A percentile compares a stretch with the other conserved stretches of the same genome.
Conservation (phyloP, 2,797 vertebrate species). For the Tokudaia tokunoshimensis region DNA sequence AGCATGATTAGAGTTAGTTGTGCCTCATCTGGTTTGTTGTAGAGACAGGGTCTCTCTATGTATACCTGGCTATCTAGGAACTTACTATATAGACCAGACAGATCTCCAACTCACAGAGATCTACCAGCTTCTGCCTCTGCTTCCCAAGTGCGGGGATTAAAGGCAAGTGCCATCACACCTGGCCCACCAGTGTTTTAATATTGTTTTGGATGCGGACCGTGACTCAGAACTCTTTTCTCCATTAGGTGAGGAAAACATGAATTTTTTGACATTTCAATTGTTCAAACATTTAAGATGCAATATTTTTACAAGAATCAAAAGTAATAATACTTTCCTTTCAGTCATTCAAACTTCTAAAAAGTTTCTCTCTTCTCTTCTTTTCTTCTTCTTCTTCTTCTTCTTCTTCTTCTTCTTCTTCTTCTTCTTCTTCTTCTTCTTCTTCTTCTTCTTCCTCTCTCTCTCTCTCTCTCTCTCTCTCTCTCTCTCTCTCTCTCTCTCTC, state of each 20-base stretch:
- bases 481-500: too few relatives aligned
- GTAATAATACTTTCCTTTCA: background rate
- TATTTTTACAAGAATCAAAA: background rate
- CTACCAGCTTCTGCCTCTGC: background rate
- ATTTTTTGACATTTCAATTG: conserved; percentile 9
- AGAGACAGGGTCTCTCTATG: background rate
- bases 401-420: too few relatives aligned
- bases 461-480: too few relatives aligned
- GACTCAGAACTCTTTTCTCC: background rate
- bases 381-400: too few relatives aligned
- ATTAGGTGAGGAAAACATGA: background rate
- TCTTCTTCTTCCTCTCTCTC: too few relatives aligned
- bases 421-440: too few relatives aligned
- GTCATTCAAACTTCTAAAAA: background rate
- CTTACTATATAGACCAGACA: background rate
- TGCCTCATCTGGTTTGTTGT: background rate
- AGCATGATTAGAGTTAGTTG: background rate
- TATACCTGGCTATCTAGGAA: background rate
- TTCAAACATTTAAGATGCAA: background rate
- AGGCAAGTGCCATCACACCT: background rate
- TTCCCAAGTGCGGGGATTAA: background rate
- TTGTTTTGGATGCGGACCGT: background rate
- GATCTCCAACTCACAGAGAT: background rate
- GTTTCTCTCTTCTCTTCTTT: background rate
- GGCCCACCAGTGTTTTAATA: background rate